Evolutionary conservation across 2,797 vertebrate species (phyloP).

Genomic region (Aulostomus chinensis): DNA sequence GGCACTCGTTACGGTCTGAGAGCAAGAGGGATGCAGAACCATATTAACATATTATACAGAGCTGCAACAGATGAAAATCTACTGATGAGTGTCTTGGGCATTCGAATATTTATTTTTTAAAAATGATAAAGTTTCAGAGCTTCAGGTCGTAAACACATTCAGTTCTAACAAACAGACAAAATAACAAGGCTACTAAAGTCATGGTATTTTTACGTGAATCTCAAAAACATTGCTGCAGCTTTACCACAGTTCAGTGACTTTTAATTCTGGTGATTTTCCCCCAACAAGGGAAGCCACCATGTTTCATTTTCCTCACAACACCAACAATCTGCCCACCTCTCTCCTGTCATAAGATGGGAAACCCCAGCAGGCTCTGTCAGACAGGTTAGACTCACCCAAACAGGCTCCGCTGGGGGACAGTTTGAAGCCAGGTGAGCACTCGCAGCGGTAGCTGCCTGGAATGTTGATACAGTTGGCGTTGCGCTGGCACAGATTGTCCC

Average conservation of each 20-base stretch:
- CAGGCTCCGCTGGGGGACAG: constrained; percentile 90
- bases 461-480: constrained; percentile 93
- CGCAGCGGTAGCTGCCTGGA: constrained; percentile 91
- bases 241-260: not conserved
- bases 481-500: constrained; percentile 89
- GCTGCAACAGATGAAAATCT: not conserved
- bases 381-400: constrained; percentile 83
- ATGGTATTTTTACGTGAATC: no score
- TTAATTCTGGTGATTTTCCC: not conserved
- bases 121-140: no score
- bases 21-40: not conserved
- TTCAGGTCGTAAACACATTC: no score
- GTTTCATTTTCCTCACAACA: not conserved
- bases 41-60: not conserved
- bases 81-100: no score
- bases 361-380: constrained; percentile 5
- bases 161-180: no score
- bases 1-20: constrained; percentile 90
- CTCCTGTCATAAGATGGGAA: constrained; percentile 3
- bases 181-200: no score
- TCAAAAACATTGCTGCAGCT: not conserved
- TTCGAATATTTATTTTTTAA: no score
- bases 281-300: not conserved
- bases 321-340: not conserved
- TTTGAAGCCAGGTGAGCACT: constrained; percentile 89